Percentiles rank a stretch among this genome's conserved stretches.
Evolutionary conservation across 2,113 vertebrate genomes (phyloP).

Genomic region (Cygnus buccinator): DNA sequence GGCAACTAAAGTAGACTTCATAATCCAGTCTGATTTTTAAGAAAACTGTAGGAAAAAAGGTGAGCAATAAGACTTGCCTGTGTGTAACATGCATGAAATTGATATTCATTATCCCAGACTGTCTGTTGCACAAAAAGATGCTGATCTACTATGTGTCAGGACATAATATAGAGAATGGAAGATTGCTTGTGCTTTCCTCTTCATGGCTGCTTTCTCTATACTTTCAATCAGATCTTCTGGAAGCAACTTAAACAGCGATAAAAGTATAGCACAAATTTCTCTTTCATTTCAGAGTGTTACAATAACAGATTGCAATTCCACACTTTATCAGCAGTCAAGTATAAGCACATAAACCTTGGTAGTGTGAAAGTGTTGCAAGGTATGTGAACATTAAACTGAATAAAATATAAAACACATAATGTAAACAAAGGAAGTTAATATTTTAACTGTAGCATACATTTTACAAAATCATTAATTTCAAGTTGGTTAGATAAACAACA

Average conservation of each 20-base stretch:
- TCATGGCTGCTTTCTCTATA: slow-evolving; percentile 47
- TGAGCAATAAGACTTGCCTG: slow-evolving; percentile 39
- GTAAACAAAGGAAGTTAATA: background rate
- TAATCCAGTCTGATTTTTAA: background rate
- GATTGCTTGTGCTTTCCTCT: background rate
- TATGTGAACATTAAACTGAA: background rate
- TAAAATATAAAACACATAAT: background rate
- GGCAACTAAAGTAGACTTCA: slow-evolving; percentile 8
- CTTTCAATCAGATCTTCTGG: slow-evolving; percentile 56
- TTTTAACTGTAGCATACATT: background rate
- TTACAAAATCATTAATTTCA: background rate
- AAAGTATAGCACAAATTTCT: slow-evolving; percentile 38
- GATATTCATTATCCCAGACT: slow-evolving; percentile 62
- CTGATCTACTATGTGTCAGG: slow-evolving; percentile 61
- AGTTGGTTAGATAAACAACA: background rate
- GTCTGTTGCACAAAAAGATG: slow-evolving; percentile 57
- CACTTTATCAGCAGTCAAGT: slow-evolving; percentile 43
- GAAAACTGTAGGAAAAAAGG: slow-evolving; percentile 22
- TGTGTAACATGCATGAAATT: slow-evolving; percentile 70
- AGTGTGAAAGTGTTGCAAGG: background rate
- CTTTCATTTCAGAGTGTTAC: slow-evolving; percentile 46
- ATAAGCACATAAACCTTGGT: background rate
- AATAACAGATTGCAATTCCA: slow-evolving; percentile 58
- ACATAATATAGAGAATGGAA: slow-evolving; percentile 48
- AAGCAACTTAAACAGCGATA: slow-evolving; percentile 45